A percentile compares a stretch with the other conserved stretches of the same genome.
These are phyloP conservation scores for Hemitrygon akajei DNA, from an alignment of 2,797 vertebrate genomes.

Conservation along the genomic window DNA sequence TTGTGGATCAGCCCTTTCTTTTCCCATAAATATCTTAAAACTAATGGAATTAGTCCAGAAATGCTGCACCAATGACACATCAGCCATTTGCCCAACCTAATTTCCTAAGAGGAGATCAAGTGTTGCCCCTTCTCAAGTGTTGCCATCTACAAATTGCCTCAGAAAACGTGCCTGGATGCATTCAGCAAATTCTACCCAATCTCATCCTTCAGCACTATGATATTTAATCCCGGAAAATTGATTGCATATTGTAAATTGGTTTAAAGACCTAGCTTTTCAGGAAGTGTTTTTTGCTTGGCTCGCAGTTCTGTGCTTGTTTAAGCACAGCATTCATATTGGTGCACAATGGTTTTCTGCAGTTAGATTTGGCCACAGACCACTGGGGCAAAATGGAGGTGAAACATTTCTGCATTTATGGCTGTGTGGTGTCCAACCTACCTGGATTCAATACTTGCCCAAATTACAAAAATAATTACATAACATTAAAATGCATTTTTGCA, in stretches of 20 bases:
- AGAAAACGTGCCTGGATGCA: no score
- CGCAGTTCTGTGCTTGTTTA: background rate
- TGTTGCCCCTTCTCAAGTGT: no score
- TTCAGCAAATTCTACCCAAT: no score
- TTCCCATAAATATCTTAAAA: no score
- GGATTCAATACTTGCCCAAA: background rate
- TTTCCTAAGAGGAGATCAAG: no score
- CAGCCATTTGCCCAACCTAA: no score
- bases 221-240: background rate
- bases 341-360: background rate
- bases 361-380: background rate
- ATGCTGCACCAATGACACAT: no score
- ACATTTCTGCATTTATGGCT: background rate
- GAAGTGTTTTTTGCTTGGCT: background rate
- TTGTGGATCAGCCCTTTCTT: no score
- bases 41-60: no score
- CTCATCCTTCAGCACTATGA: no score
- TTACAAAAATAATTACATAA: background rate
- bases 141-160: no score
- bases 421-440: no score
- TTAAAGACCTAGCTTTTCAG: background rate
- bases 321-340: background rate
- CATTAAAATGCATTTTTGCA: background rate
- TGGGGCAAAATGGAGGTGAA: background rate
- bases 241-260: background rate